phyloP scores from a whole-genome alignment of 2,888 invertebrate genomes.

The Dromius quadrimaculatus region DNA sequence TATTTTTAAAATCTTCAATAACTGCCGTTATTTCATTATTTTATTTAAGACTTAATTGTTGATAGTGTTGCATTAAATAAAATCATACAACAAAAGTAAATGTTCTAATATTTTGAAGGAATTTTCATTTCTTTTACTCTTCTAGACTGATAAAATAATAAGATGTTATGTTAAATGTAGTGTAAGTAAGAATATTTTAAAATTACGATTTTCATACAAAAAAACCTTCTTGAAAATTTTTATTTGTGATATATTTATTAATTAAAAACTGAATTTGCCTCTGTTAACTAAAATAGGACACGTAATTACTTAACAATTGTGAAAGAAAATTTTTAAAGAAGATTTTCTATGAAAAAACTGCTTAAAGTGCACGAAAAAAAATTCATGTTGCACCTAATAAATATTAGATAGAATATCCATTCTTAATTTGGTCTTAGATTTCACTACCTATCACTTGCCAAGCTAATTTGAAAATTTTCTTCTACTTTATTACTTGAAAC shows the following conservation, averaged over 20 bases:
- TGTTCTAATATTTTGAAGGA: constrained; percentile 23
- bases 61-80: constrained; percentile 21
- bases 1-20: constrained; percentile 19
- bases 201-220: constrained; percentile 35
- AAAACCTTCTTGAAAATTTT: constrained; percentile 20
- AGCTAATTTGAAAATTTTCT: constrained; percentile 37
- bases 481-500: constrained; percentile 28
- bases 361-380: constrained; percentile 38
- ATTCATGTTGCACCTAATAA: constrained; percentile 32
- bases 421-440: constrained; percentile 24
- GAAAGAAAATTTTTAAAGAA: constrained; percentile 29
- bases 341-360: constrained; percentile 32
- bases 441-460: constrained; percentile 34
- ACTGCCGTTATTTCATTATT: constrained; percentile 19
- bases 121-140: constrained; percentile 29
- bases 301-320: constrained; percentile 33
- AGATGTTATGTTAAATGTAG: constrained; percentile 33
- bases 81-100: constrained; percentile 24
- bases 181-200: constrained; percentile 26
- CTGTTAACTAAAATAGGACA: constrained; percentile 33
- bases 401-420: constrained; percentile 35
- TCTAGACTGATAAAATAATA: constrained; percentile 37
- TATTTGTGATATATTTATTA: constrained; percentile 40
- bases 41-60: constrained; percentile 18
- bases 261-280: constrained; percentile 35